Conservation (phyloP, 2,888 invertebrate species). For the Machimus rusticus region DNA sequence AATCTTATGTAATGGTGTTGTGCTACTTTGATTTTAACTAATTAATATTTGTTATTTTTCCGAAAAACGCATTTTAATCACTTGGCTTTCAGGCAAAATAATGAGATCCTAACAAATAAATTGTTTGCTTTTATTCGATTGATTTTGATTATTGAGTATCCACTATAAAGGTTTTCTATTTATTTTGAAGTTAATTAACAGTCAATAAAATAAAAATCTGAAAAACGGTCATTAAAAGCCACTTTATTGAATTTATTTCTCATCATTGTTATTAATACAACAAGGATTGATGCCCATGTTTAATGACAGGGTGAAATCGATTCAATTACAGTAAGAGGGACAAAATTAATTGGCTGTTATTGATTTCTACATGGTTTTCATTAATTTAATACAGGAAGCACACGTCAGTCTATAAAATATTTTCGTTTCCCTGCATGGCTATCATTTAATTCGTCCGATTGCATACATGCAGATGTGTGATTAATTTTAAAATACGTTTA, state of each 20-base stretch:
- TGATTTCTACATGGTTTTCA: conserved; percentile 29
- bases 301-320: not conserved
- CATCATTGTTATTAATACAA: not conserved
- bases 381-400: conserved; percentile 26
- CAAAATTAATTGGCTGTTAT: conserved; percentile 29
- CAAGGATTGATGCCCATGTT: conserved; percentile 18
- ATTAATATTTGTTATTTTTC: not conserved
- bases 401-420: conserved; percentile 3
- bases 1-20: not conserved
- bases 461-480: not conserved
- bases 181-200: conserved; percentile 18
- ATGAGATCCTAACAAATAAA: not conserved
- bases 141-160: not conserved
- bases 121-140: not conserved
- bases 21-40: not conserved
- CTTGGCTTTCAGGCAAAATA: not conserved
- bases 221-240: conserved; percentile 20
- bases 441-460: not conserved
- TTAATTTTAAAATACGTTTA: conserved; percentile 23
- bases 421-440: not conserved
- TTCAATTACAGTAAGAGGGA: conserved; percentile 12
- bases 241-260: conserved; percentile 19
- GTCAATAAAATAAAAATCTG: conserved; percentile 8
- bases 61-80: not conserved
- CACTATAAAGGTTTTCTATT: not conserved